A percentile compares a stretch with the other conserved stretches of the same genome.
Conservation (phyloP, 2,113 vertebrate genomes). For the Perccottus glenii region DNA sequence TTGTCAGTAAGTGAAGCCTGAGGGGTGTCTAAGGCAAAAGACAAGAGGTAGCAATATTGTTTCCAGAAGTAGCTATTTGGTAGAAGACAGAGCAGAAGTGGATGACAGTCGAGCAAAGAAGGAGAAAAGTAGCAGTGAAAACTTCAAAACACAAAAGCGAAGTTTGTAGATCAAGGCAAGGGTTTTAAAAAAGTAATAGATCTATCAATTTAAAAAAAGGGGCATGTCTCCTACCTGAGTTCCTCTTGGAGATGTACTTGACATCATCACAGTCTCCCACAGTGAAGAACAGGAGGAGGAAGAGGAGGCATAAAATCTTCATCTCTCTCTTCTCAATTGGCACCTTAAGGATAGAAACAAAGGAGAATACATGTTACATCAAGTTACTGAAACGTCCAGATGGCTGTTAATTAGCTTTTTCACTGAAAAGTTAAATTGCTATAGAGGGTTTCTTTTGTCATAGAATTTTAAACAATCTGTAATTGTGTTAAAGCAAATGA, state of each 20-base stretch:
- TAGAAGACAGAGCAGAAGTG: slow-evolving; percentile 4
- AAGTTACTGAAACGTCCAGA: too few species aligned
- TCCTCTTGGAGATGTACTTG: slow-evolving; percentile 95
- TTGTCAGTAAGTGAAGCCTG: slow-evolving; percentile 6
- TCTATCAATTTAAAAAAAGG: slow-evolving; percentile 4
- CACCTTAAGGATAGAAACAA: slow-evolving; percentile 65
- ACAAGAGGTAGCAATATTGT: slow-evolving; percentile 17
- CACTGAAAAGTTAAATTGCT: too few species aligned
- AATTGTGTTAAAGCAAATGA: too few species aligned
- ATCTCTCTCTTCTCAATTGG: slow-evolving; percentile 79
- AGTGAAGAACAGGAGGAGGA: slow-evolving; percentile 85
- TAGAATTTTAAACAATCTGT: too few species aligned
- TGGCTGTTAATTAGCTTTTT: too few species aligned
- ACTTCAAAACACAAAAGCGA: neutral
- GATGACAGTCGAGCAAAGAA: slow-evolving; percentile 10
- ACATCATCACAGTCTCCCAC: slow-evolving; percentile 85
- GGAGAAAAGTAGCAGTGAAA: slow-evolving; percentile 17
- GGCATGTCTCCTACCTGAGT: slow-evolving; percentile 87
- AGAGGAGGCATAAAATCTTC: slow-evolving; percentile 83
- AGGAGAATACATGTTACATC: neutral
- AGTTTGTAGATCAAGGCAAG: neutral
- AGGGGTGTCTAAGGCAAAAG: slow-evolving; percentile 13
- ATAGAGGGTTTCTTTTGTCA: too few species aligned
- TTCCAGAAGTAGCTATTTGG: neutral
- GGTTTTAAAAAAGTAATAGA: slow-evolving; percentile 2